These are phyloP conservation scores for Coranthus polyacanthus DNA, from an alignment of 2,797 vertebrate species.

Conservation along the genomic window DNA sequence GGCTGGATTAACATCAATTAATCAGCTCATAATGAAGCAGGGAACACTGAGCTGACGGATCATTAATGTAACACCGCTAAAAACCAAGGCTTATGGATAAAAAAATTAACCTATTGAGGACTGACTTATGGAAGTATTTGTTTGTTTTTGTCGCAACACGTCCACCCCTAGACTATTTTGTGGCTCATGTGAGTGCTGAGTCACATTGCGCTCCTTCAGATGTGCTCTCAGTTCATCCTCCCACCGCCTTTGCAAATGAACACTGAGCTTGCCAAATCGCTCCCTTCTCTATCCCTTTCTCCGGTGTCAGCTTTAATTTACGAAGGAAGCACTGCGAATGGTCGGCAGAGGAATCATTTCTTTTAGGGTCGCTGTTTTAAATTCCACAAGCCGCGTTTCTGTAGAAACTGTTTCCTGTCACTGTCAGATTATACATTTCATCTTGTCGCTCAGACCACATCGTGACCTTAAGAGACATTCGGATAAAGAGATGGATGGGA, in stretches of 20 bases:
- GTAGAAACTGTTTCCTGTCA: slow-evolving; percentile 39
- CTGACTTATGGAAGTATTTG: slow-evolving; percentile 15
- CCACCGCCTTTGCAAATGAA: slow-evolving; percentile 54
- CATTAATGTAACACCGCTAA: slow-evolving; percentile 15
- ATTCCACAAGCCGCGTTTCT: slow-evolving; percentile 35
- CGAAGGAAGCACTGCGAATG: slow-evolving; percentile 41
- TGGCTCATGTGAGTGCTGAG: slow-evolving; percentile 64
- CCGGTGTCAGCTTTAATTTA: slow-evolving; percentile 64
- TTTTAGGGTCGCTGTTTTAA: slow-evolving; percentile 43
- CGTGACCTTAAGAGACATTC: slow-evolving; percentile 61
- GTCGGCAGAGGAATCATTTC: slow-evolving; percentile 29
- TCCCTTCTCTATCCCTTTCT: slow-evolving; percentile 41
- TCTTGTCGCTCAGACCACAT: slow-evolving; percentile 37
- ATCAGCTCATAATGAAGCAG: slow-evolving; percentile 14
- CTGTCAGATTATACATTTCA: slow-evolving; percentile 53
- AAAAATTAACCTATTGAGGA: slow-evolving; percentile 31
- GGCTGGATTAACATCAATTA: slow-evolving; percentile 14
- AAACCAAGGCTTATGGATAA: slow-evolving; percentile 29
- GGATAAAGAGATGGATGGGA: slow-evolving; percentile 56
- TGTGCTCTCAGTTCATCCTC: slow-evolving; percentile 50
- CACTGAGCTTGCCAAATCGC: slow-evolving; percentile 48
- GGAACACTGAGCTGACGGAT: slow-evolving; percentile 22
- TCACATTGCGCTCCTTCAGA: slow-evolving; percentile 62
- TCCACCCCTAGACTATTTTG: slow-evolving; percentile 38
- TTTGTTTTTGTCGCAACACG: slow-evolving; percentile 40